A percentile compares a stretch with the other conserved stretches of the same genome.
These are phyloP conservation scores for Tachyglossus aculeatus DNA, from an alignment of 2,797 vertebrate genomes.

Conservation along the genomic window DNA sequence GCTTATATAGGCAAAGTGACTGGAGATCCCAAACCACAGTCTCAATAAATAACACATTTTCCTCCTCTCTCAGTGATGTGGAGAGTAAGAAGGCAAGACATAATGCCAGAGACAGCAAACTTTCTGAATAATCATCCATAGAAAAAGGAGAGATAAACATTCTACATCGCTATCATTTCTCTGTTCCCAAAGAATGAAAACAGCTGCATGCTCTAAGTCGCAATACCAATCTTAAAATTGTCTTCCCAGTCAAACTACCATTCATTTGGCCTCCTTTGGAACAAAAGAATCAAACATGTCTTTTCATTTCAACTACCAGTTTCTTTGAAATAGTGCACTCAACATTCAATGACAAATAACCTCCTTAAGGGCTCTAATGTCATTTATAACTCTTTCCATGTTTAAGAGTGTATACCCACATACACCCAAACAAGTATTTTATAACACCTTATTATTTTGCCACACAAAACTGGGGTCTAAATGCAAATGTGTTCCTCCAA, in stretches of 20 bases:
- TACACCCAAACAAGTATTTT: not conserved
- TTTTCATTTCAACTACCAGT: slow-evolving; percentile 11
- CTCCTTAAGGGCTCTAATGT: slow-evolving; percentile 1
- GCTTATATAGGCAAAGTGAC: no score
- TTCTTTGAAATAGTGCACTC: slow-evolving; percentile 3
- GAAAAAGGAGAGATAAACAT: not conserved
- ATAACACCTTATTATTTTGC: no score
- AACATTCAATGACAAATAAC: slow-evolving; percentile 32
- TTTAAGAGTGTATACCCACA: not conserved
- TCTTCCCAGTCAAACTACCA: not conserved
- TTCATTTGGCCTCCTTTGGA: not conserved
- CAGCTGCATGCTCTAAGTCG: not conserved
- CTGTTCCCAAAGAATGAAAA: not conserved
- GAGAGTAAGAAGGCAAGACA: no score
- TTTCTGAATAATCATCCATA: not conserved
- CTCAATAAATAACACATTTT: no score
- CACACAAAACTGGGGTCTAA: not conserved
- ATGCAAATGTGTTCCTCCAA: not conserved
- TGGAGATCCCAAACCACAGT: no score
- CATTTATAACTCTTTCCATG: not conserved
- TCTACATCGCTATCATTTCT: not conserved
- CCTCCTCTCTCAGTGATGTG: no score
- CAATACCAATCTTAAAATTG: not conserved
- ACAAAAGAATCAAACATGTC: slow-evolving; percentile 2
- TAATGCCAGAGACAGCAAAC: not conserved